Evolutionary conservation across 2,113 vertebrate species (phyloP).

Genomic region (Nyctibius bracteatus): DNA sequence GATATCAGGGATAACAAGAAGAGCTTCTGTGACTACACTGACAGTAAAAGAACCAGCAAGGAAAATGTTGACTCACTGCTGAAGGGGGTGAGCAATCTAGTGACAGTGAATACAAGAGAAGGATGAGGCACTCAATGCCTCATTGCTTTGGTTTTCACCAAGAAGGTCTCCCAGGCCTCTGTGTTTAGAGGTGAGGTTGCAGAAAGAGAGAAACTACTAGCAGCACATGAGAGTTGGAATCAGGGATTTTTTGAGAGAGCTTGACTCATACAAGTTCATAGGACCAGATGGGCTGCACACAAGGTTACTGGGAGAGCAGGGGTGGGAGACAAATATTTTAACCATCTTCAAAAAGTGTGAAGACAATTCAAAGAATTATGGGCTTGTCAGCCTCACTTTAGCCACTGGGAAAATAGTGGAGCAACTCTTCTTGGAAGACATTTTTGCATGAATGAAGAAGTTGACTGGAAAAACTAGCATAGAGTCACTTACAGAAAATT

Average conservation of each 20-base stretch:
- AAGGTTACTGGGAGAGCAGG: background rate
- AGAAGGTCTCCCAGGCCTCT: background rate
- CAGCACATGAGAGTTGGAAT: background rate
- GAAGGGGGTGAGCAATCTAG: background rate
- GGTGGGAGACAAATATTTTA: background rate
- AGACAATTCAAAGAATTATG: background rate
- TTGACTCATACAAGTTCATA: background rate
- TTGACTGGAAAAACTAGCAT: background rate
- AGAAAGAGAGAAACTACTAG: background rate
- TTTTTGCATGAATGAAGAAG: background rate
- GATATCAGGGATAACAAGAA: background rate
- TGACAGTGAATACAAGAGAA: background rate
- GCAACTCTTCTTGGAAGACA: background rate
- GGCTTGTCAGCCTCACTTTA: background rate
- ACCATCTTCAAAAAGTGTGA: background rate
- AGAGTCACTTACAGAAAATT: background rate
- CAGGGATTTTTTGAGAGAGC: background rate
- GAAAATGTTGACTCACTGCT: background rate
- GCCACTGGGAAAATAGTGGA: background rate
- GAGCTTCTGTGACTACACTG: background rate
- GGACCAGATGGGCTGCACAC: background rate
- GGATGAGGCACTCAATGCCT: background rate
- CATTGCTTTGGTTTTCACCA: background rate
- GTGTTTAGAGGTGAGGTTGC: background rate
- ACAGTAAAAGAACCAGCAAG: background rate